Evolutionary conservation across 2,797 vertebrate genomes (phyloP), one percentile per base, ranked within the genome.

Genomic region (Poecilia picta): DNA sequence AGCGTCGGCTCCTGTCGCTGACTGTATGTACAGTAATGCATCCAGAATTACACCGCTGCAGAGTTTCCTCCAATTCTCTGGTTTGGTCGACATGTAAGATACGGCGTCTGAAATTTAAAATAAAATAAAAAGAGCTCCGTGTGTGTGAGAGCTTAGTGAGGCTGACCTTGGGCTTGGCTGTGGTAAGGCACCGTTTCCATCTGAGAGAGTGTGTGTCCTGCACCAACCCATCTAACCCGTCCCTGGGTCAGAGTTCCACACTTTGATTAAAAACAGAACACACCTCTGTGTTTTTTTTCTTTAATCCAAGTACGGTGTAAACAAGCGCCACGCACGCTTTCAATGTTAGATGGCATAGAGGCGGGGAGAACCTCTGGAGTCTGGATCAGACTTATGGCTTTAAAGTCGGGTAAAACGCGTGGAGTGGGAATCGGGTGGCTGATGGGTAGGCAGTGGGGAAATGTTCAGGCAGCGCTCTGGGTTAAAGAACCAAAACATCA

Each of bases 121-220:
- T 28, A 31, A 59, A 8, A 28, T 59, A 77, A 80, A 85, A 31
- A 72, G 31, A 73, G 16, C 68, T 68, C n/a, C 1, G 51, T 20
- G 23, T 31, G 68, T 46, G n/a, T 4, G n/a, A 16, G 55, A 28
- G 31, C 7, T 45, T 55, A 12, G 41, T 31, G 5, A 76, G 20
- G 39, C 45, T 74, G 45, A 73, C 83, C 57, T 71, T 85, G 92
- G 84, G 88, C 81, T 86, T 70, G 68, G 84, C 87, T 91, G 82
- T 86, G 85, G 79, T 94, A 94, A 94, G 94, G 94, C 93, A 94
- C 92, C 88, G 1, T 83, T 62, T 76, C 79, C 81, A n/a, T 31
- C 77, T 71, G 75, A n/a, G 62, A 33, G 78, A 79, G 28, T 1
- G 16, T 1, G 16, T 46, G 76, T 85, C 55, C 75, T 72, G 46